Conservation (phyloP, 2,113 vertebrate genomes). For the Gallinago paraguaiae region DNA sequence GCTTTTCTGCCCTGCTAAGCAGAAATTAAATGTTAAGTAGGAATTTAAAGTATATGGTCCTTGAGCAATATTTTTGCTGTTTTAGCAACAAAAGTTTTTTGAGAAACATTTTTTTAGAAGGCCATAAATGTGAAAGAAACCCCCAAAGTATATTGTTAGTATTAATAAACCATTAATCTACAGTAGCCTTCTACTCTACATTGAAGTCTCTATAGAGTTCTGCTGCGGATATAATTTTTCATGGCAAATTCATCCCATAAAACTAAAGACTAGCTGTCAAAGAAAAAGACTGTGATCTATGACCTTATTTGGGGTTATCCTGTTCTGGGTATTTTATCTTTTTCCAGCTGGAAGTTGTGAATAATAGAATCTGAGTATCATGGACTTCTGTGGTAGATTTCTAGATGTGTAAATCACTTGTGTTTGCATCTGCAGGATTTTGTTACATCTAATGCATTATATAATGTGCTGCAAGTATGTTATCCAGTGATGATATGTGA, state of each 20-base stretch:
- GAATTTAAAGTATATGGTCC: not conserved
- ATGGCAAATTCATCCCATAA: not conserved
- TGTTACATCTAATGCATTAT: not conserved
- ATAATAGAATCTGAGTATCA: not conserved
- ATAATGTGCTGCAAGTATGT: not conserved
- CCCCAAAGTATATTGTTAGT: not conserved
- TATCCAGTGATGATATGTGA: not conserved
- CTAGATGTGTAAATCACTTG: not conserved
- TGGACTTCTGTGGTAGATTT: not conserved
- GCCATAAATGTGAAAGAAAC: conserved; percentile 3
- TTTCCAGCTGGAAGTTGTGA: not conserved
- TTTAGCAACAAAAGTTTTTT: not conserved
- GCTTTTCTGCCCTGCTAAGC: not conserved
- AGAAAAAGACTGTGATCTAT: not conserved
- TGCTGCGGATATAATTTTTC: not conserved
- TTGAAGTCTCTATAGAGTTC: not conserved
- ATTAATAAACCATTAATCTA: conserved; percentile 37
- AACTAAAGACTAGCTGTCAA: not conserved
- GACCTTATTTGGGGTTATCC: not conserved
- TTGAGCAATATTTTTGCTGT: not conserved
- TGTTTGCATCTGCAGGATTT: not conserved
- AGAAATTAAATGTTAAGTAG: not conserved
- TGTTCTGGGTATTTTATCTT: not conserved
- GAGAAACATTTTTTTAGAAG: not conserved
- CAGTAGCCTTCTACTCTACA: not conserved